These are phyloP conservation scores for Erpobdella octoculata DNA, from an alignment of 2,888 invertebrate species.

Conservation along the genomic window DNA sequence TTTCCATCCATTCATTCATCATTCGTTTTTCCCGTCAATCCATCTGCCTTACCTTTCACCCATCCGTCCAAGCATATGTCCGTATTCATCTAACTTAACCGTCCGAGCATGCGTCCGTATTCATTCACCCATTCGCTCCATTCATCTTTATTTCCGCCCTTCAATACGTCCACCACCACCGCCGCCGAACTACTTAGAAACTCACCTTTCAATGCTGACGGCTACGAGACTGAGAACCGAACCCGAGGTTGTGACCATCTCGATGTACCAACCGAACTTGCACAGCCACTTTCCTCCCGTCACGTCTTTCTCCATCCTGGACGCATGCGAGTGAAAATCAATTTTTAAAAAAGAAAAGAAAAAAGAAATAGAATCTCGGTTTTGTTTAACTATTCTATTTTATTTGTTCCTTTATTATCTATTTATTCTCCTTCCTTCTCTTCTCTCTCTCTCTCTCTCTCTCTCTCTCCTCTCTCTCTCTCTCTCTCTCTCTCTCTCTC, in stretches of 20 bases:
- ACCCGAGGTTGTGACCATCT: slow-evolving; percentile 24
- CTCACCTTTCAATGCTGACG: slow-evolving; percentile 8
- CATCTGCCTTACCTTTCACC: background rate
- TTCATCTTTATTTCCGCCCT: background rate
- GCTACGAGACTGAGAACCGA: slow-evolving; percentile 17
- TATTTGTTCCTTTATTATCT: too few relatives aligned
- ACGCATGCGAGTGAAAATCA: too few relatives aligned
- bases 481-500: too few relatives aligned
- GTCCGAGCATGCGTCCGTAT: background rate
- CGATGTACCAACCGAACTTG: slow-evolving; percentile 21
- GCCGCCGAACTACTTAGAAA: background rate
- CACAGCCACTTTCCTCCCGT: slow-evolving; percentile 16
- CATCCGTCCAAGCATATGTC: background rate
- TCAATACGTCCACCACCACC: background rate
- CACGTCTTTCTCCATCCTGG: slow-evolving; percentile 23
- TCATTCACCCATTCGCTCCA: background rate
- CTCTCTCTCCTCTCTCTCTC: too few relatives aligned
- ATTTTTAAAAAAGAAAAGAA: too few relatives aligned
- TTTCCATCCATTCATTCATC: slow-evolving; percentile 4
- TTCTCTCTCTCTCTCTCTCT: too few relatives aligned
- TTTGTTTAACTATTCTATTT: too few relatives aligned
- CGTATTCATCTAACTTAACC: background rate
- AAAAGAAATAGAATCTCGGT: too few relatives aligned
- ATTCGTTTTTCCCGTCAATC: background rate
- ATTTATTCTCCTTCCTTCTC: too few relatives aligned